phyloP scores from a whole-genome alignment of 2,113 vertebrate species.

The Apistogramma diplotaenia region DNA sequence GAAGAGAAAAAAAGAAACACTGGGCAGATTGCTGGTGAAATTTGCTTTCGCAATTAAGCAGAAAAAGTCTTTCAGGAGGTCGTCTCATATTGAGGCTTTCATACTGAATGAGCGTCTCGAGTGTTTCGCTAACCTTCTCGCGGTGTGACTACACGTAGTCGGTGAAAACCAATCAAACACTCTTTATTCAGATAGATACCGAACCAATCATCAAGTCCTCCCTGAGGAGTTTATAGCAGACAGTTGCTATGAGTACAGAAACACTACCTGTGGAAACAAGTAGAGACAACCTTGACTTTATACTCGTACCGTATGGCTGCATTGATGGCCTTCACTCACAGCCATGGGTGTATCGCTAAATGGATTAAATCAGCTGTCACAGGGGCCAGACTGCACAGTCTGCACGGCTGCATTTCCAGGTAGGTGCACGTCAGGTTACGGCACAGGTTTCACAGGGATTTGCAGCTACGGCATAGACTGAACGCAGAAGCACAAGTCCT shows the following conservation, averaged over 20 bases:
- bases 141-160: neutral
- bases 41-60: neutral
- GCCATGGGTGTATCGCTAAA: conserved; percentile 40
- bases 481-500: neutral
- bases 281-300: conserved; percentile 28
- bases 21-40: conserved; percentile 29
- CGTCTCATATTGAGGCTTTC: conserved; percentile 11
- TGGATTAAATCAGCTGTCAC: conserved; percentile 40
- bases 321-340: conserved; percentile 26
- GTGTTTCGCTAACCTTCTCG: conserved; percentile 16
- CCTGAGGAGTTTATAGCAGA: neutral
- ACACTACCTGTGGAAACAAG: conserved; percentile 26
- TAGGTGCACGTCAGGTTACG: neutral
- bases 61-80: neutral
- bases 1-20: too few species aligned
- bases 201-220: neutral
- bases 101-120: neutral
- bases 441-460: neutral
- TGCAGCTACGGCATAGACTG: neutral
- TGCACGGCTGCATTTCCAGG: neutral
- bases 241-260: neutral
- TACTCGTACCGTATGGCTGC: conserved; percentile 22
- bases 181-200: neutral
- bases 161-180: neutral
- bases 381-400: conserved; percentile 36